These are phyloP conservation scores for Oenanthe oenanthe DNA, from an alignment of 2,113 vertebrate genomes.

Conservation along the genomic window DNA sequence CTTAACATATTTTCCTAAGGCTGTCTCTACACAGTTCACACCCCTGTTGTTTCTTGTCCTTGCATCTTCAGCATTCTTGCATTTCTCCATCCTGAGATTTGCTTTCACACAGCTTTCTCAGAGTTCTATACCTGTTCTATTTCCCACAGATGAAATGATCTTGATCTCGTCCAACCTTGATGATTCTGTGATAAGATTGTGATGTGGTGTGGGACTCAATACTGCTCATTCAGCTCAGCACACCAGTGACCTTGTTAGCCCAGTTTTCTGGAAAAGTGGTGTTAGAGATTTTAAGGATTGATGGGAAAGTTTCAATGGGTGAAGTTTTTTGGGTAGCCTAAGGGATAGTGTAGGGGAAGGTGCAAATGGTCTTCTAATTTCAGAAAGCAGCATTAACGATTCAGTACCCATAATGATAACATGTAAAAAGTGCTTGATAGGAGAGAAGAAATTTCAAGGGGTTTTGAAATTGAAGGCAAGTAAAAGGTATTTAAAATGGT, in stretches of 20 bases:
- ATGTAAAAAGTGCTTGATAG: neutral
- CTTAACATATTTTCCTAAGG: too few relatives aligned
- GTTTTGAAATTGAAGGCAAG: neutral
- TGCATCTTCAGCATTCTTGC: too few relatives aligned
- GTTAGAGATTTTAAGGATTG: neutral
- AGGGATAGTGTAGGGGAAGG: neutral
- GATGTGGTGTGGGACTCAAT: neutral
- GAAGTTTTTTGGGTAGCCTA: neutral
- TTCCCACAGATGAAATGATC: neutral
- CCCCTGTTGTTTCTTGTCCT: too few relatives aligned
- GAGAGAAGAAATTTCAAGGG: neutral
- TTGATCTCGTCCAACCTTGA: neutral
- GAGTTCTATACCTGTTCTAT: too few relatives aligned
- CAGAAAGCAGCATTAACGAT: neutral
- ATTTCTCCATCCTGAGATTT: too few relatives aligned
- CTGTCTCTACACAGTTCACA: too few relatives aligned
- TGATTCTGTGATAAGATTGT: neutral
- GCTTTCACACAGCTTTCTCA: too few relatives aligned
- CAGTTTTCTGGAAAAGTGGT: neutral
- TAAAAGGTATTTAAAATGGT: neutral
- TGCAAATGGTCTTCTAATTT: neutral
- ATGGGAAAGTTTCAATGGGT: neutral
- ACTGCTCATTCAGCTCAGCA: neutral
- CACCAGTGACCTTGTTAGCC: neutral
- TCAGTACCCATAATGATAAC: neutral